These are phyloP conservation scores for Apostichopus leukothele DNA, from an alignment of 53 echinoderm and acorn worm genomes.

Conservation along the genomic window DNA sequence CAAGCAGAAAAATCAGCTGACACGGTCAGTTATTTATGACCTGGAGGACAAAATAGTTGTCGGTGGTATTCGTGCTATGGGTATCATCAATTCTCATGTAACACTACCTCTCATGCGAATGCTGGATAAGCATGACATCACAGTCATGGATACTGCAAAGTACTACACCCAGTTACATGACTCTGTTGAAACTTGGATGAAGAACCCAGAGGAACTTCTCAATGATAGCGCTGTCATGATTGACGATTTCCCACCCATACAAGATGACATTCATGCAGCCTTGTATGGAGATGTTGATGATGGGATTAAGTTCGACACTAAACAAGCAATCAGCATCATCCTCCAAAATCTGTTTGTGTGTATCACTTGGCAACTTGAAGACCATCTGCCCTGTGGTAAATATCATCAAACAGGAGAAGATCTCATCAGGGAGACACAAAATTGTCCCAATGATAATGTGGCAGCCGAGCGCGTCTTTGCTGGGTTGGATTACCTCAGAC, in stretches of 20 bases:
- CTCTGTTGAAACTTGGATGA: conserved; percentile 58
- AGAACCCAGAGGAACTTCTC: neutral
- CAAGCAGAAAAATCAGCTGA: conserved; percentile 53
- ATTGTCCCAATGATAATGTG: conserved; percentile 58
- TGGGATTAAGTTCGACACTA: conserved; percentile 47
- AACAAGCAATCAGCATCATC: conserved; percentile 56
- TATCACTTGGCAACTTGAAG: conserved; percentile 27
- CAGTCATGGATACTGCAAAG: conserved; percentile 60
- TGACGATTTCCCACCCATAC: conserved; percentile 16
- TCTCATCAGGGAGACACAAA: conserved; percentile 40
- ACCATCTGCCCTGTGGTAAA: conserved; percentile 36
- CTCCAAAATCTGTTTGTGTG: conserved; percentile 64
- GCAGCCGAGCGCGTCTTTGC: conserved; percentile 64
- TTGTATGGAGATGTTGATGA: conserved; percentile 41
- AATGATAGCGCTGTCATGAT: conserved; percentile 52
- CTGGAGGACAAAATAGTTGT: conserved; percentile 1
- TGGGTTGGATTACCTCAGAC: conserved; percentile 59
- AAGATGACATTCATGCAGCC: conserved; percentile 37
- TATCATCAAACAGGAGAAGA: neutral
- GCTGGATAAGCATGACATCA: conserved; percentile 47
- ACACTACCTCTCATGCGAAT: conserved; percentile 51
- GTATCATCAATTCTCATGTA: neutral
- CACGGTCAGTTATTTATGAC: conserved; percentile 2
- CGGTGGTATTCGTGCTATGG: conserved; percentile 14
- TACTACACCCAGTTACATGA: conserved; percentile 51